Evolutionary conservation across 2,888 invertebrate genomes (phyloP).

Genomic region (Arge pagana): DNA sequence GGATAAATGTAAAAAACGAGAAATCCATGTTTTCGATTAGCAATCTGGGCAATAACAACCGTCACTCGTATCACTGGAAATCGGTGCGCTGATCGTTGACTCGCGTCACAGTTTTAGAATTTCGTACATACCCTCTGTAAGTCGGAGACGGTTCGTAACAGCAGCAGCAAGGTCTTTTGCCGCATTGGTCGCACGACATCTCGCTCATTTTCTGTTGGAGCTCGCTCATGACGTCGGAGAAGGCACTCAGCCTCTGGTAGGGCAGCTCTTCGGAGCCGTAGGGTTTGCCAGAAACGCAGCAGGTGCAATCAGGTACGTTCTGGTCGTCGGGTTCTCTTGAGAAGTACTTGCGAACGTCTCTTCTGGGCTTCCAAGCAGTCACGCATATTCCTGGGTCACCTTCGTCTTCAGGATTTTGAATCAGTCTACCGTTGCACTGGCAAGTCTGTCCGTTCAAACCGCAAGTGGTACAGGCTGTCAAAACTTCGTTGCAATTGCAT

Average conservation of each 20-base stretch:
- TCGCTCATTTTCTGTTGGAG: constrained; percentile 43
- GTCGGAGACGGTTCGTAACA: too few species aligned
- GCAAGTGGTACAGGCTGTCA: constrained; percentile 13
- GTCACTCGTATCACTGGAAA: too few species aligned
- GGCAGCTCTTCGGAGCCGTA: constrained; percentile 38
- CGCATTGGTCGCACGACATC: constrained; percentile 34
- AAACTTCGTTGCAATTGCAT: constrained; percentile 31
- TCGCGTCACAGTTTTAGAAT: too few species aligned
- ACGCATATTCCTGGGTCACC: constrained; percentile 33
- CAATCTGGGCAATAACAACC: too few species aligned
- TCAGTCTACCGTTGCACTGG: neutral
- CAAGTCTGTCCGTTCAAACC: constrained; percentile 24
- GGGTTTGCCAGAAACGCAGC: constrained; percentile 26
- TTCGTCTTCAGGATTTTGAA: constrained; percentile 17
- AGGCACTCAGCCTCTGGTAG: constrained; percentile 41
- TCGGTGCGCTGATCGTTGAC: too few species aligned
- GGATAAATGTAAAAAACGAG: too few species aligned
- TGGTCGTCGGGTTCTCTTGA: constrained; percentile 30
- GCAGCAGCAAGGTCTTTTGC: constrained; percentile 38
- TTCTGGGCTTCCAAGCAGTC: constrained; percentile 40
- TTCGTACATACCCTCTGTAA: too few species aligned
- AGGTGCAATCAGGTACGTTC: constrained; percentile 25
- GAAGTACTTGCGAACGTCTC: constrained; percentile 36
- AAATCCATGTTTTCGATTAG: too few species aligned
- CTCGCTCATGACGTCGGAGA: constrained; percentile 46